Conservation (phyloP, 1,140 invertebrate species). For the Heliothis subflexa region DNA sequence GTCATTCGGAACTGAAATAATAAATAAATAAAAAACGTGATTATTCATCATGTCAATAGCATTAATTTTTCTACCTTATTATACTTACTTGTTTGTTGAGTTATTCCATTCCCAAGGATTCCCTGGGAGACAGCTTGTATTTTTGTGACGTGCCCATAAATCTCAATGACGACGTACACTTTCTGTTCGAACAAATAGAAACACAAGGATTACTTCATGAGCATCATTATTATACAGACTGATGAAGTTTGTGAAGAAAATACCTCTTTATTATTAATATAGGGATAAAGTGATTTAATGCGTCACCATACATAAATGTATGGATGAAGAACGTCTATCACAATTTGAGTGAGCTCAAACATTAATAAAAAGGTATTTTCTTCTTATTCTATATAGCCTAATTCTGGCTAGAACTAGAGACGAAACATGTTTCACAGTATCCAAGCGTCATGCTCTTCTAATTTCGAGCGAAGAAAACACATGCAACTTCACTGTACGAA, state of each 20-base stretch:
- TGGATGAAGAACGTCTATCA: too few relatives aligned
- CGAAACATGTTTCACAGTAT: too few relatives aligned
- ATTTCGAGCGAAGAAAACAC: too few relatives aligned
- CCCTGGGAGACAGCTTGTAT: constrained; percentile 73
- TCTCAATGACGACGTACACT: constrained; percentile 91
- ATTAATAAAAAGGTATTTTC: too few relatives aligned
- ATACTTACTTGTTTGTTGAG: constrained; percentile 65
- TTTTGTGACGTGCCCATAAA: constrained; percentile 81
- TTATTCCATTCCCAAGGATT: constrained; percentile 48
- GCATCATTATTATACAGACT: neutral
- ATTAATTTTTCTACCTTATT: neutral
- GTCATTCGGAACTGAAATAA: constrained; percentile 25
- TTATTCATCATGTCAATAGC: neutral
- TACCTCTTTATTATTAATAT: neutral
- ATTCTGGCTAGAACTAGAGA: too few relatives aligned
- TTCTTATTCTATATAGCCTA: too few relatives aligned
- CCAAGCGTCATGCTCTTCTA: too few relatives aligned
- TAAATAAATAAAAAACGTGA: neutral
- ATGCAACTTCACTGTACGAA: too few relatives aligned
- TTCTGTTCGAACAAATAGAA: constrained; percentile 83
- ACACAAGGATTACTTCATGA: constrained; percentile 9
- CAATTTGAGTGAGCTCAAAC: too few relatives aligned
- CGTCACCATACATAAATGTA: too few relatives aligned
- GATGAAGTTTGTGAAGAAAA: neutral
- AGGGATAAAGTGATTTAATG: neutral